Conservation (phyloP, 35 echinoderm and acorn worm species). For the Ophiothrix spiculata region DNA sequence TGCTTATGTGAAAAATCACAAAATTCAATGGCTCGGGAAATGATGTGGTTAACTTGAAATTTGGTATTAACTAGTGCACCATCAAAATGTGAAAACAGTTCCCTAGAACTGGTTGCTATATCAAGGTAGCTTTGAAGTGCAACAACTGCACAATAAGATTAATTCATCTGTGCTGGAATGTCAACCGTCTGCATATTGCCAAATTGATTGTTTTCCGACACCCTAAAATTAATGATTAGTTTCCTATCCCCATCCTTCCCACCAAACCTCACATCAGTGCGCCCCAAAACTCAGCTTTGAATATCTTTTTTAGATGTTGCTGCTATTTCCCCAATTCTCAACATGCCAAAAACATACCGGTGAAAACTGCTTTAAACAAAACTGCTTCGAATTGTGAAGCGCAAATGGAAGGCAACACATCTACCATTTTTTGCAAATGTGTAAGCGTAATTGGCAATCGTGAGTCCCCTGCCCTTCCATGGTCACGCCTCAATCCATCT, state of each 20-base stretch:
- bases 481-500: not conserved
- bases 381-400: not conserved
- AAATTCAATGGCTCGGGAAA: not conserved
- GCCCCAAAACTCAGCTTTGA: not conserved
- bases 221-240: not conserved
- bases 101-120: too few species aligned
- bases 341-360: not conserved
- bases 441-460: not conserved
- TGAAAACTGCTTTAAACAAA: constrained; percentile 10
- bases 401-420: not conserved
- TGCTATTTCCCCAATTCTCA: constrained; percentile 14
- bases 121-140: not conserved
- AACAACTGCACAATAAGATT: too few species aligned
- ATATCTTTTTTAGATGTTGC: not conserved
- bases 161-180: too few species aligned
- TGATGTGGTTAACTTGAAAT: not conserved
- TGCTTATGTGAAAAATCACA: not conserved
- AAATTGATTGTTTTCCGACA: constrained; percentile 10
- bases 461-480: not conserved
- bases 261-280: not conserved
- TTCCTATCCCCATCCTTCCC: not conserved
- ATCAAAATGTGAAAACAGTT: not conserved
- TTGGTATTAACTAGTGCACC: not conserved
- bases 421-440: not conserved
- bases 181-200: not conserved